Base-by-base conservation (phyloP, 2,113 vertebrate genomes). In the Lamprotornis superbus region DNA sequence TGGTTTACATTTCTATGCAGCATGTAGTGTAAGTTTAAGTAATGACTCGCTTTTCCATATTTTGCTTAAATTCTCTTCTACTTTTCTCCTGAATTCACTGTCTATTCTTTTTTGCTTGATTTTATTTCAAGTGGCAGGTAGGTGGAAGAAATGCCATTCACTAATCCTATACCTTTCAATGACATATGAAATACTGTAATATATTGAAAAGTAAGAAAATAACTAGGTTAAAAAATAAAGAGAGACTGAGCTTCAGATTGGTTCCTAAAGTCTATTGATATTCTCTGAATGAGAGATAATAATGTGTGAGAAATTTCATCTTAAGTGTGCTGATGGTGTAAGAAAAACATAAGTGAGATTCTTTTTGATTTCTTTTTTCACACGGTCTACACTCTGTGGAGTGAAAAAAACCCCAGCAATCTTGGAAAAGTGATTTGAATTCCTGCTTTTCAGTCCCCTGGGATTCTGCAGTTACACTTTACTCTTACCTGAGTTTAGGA, bases 371-470 rank as follows among this genome's bases (percentile, higher is more conserved):
- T 75, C 55, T 75, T 92, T 93, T 92, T 87, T 82, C 40, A 44
- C n/a, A 65, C 0, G 0, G 4, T 46, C 27, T 80, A 35, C 4
- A 31, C 27, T 70, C 39, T 61, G 5, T 49, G 21, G 27, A 65
- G 16, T 33, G 24, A 47, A 79, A 44, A 94, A 42, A 6, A 42
- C 3, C 0, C 0, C 9, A 40, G 15, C 1, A 50, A 0, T 24
- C 46, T 90, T 83, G 35, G 47, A 49, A 89, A 92, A 88, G 20
- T n/a, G 7, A 12, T 83, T 92, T 63, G 11, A 80, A 81, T 80
- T 94, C 39, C 27, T 44, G 2, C 30, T 85, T 93, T 88, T 79
- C 21, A 74, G n/a, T 70, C 31, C 24, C 31, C 22, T 70, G 22
- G 19, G 21, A 16, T 42, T 70, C 50, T 83, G 27, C 15, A 78